Base-by-base conservation (phyloP, 2,113 vertebrate genomes). In the Pseudorhombus dupliciocellatus region DNA sequence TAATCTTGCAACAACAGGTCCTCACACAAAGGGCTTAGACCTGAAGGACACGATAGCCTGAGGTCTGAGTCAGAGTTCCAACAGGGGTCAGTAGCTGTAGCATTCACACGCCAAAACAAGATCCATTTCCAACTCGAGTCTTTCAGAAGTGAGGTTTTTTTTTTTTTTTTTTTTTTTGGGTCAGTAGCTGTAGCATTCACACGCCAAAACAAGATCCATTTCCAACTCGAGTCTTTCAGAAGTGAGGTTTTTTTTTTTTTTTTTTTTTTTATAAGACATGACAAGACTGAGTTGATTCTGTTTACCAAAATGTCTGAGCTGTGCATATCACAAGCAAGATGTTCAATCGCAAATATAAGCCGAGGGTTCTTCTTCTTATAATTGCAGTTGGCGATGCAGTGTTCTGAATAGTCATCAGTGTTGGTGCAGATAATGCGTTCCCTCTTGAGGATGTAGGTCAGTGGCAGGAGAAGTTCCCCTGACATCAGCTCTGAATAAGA, bases 1-100 rank as follows among this genome's bases (percentile, higher is more conserved):
- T 91, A 91, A 91, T 88, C 87, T 83, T 86, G 44, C 85, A 70
- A 75, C 84, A 83, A 80, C 66, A 77, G 78, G 55, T 84, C 50
- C 48, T 79, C 44, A 55, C 70, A 81, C 75, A 86, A 76, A 81
- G 77, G 60, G 80, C 48, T 89, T 87, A 85, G 50, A 30, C 24
- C 34, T 80, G 75, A 84, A 84, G 79, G 79, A 77, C 75, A 79
- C 22, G 22, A 75, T 37, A 66, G 25, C 2, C 28, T 18, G n/a
- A 26, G 1, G 20, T 34, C 25, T 30, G 70, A 34, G 31, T 26
- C 51, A 75, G 34, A 73, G 54, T 37, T 64, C 52, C 28, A 54
- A 26, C 26, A 40, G 57, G 54, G 31, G 15, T 10, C 15, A 14
- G n/a, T 57, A 51, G 66, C 65, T 40, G 31, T 3, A 37, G 40